Evolutionary conservation across 1,140 invertebrate species (phyloP).

Genomic region (Chrysomallon squamiferum): DNA sequence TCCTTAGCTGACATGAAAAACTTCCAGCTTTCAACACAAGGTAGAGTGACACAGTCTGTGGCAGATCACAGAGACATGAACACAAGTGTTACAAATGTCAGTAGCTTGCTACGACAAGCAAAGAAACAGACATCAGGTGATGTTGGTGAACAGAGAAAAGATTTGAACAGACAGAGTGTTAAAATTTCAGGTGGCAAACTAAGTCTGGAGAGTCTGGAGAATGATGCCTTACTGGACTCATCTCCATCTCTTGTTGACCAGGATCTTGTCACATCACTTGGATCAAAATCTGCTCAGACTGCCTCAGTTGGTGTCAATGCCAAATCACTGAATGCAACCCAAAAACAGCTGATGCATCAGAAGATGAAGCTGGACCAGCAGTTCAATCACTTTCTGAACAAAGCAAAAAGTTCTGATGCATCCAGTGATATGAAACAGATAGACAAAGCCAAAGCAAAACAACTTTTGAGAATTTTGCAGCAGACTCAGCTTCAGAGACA

Average conservation of each 20-base stretch:
- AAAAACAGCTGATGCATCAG: constrained; percentile 31
- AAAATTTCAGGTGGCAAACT: constrained; percentile 16
- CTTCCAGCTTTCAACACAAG: no score
- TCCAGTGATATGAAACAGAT: background rate
- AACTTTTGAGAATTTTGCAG: background rate
- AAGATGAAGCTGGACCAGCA: constrained; percentile 31
- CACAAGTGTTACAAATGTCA: no score
- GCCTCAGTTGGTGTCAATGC: constrained; percentile 28
- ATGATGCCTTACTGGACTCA: constrained; percentile 31
- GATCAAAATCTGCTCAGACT: constrained; percentile 11
- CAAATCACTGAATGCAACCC: constrained; percentile 20
- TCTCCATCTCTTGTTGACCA: constrained; percentile 6
- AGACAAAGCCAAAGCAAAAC: background rate
- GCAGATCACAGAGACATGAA: no score
- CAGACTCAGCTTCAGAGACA: background rate
- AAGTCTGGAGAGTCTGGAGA: constrained; percentile 32
- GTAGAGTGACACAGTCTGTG: no score
- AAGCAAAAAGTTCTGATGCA: background rate
- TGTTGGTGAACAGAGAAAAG: no score
- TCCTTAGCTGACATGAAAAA: no score
- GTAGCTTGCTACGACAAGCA: no score
- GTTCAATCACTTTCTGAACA: constrained; percentile 26
- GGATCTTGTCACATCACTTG: background rate
- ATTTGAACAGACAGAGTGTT: no score
- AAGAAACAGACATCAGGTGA: no score